Conservation (phyloP, 2,113 vertebrate species). For the Festucalex cinctus region DNA sequence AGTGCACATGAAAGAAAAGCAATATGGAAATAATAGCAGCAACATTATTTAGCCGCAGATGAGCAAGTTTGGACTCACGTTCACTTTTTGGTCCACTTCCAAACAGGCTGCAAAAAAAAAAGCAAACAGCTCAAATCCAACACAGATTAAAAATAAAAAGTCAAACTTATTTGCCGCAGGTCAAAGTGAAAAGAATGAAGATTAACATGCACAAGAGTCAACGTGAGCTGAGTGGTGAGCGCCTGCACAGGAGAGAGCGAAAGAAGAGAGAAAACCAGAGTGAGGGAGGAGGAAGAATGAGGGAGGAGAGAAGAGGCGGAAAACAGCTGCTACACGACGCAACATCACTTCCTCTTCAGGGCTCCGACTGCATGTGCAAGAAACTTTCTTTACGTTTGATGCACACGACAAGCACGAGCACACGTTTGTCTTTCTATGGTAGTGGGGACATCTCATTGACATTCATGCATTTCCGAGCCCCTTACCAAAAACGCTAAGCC, state of each 20-base stretch:
- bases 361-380: background rate
- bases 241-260: background rate
- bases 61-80: background rate
- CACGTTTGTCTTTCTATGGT: no score
- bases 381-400: background rate
- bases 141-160: background rate
- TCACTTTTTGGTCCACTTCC: background rate
- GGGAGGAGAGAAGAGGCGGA: slow-evolving; percentile 7
- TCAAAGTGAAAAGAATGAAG: background rate
- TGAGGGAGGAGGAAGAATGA: background rate
- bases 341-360: background rate
- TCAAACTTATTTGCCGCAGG: background rate
- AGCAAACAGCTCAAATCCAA: background rate
- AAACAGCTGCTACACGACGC: background rate
- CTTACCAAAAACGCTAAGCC: no score
- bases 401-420: no score
- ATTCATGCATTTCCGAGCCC: no score
- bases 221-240: background rate
- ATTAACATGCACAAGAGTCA: background rate
- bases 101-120: background rate
- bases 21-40: no score
- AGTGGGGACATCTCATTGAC: no score
- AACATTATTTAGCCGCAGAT: background rate
- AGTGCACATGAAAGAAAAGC: no score
- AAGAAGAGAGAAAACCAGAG: background rate